phyloP scores from a whole-genome alignment of 2,797 vertebrate species.

The Selene dorsalis region DNA sequence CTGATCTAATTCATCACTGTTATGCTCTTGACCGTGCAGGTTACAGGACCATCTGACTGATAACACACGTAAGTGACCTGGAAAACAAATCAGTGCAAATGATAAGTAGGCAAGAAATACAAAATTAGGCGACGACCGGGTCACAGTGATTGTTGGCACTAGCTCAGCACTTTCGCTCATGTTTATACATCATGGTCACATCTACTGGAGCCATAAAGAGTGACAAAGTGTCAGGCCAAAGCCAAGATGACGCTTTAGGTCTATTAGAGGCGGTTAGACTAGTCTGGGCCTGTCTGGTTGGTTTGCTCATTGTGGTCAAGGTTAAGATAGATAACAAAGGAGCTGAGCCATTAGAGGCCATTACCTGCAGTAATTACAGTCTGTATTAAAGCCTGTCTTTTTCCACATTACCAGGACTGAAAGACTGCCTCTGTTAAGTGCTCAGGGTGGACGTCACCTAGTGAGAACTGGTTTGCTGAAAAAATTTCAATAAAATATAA shows the following conservation, averaged over 20 bases:
- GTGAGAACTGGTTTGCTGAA: neutral
- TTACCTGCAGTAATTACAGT: slow-evolving; percentile 59
- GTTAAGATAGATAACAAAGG: slow-evolving; percentile 71
- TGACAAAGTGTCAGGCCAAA: slow-evolving; percentile 56
- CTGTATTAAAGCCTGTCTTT: slow-evolving; percentile 47
- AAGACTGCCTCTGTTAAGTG: slow-evolving; percentile 25
- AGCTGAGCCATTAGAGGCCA: slow-evolving; percentile 50
- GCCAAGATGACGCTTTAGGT: slow-evolving; percentile 29
- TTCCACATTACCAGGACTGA: slow-evolving; percentile 33
- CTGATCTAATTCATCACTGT: slow-evolving; percentile 50
- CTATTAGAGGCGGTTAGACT: slow-evolving; percentile 31
- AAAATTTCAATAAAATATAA: neutral
- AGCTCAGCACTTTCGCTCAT: slow-evolving; percentile 45
- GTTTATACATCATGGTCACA: slow-evolving; percentile 52
- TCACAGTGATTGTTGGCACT: slow-evolving; percentile 15
- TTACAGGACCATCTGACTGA: slow-evolving; percentile 28
- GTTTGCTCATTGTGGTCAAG: slow-evolving; percentile 58
- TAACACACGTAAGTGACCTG: slow-evolving; percentile 18
- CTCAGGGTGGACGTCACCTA: slow-evolving; percentile 30
- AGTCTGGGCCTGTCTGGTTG: slow-evolving; percentile 59
- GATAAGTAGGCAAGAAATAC: slow-evolving; percentile 16
- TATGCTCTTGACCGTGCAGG: slow-evolving; percentile 11
- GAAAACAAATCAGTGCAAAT: slow-evolving; percentile 30
- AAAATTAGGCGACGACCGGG: neutral
- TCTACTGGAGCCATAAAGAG: slow-evolving; percentile 36